These are phyloP conservation scores for Tiliacea aurago DNA, from an alignment of 2,888 invertebrate genomes.

Conservation along the genomic window DNA sequence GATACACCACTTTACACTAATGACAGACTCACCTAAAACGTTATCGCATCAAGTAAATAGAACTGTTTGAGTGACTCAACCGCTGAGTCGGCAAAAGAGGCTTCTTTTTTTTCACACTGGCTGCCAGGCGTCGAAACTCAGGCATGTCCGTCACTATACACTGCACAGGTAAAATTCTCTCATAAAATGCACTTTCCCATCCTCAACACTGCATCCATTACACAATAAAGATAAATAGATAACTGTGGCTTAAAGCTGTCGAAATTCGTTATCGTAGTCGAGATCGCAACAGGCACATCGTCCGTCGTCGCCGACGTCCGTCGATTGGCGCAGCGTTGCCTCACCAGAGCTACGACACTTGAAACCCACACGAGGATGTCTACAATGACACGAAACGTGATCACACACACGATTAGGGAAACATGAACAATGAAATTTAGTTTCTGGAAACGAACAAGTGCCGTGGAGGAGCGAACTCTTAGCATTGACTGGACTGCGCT, in stretches of 20 bases:
- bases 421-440: slow-evolving; percentile 67
- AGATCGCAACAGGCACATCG: slow-evolving; percentile 76
- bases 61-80: slow-evolving; percentile 80
- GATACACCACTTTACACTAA: slow-evolving; percentile 77
- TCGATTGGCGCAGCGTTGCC: slow-evolving; percentile 64
- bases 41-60: slow-evolving; percentile 87
- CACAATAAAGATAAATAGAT: slow-evolving; percentile 47
- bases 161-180: slow-evolving; percentile 73
- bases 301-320: slow-evolving; percentile 72
- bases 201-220: slow-evolving; percentile 85
- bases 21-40: slow-evolving; percentile 88
- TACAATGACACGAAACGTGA: slow-evolving; percentile 74
- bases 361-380: slow-evolving; percentile 82
- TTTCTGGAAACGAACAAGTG: slow-evolving; percentile 67
- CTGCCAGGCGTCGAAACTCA: slow-evolving; percentile 84
- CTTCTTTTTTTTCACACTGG: slow-evolving; percentile 89
- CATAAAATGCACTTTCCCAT: slow-evolving; percentile 79
- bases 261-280: slow-evolving; percentile 74
- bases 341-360: slow-evolving; percentile 60
- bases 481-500: slow-evolving; percentile 88
- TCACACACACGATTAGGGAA: slow-evolving; percentile 69
- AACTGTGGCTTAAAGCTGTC: slow-evolving; percentile 49
- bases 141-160: slow-evolving; percentile 87
- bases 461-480: slow-evolving; percentile 80
- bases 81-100: slow-evolving; percentile 77